These are phyloP conservation scores for Mesorhabditis belari DNA, from an alignment of 2,888 invertebrate genomes.

Conservation along the genomic window DNA sequence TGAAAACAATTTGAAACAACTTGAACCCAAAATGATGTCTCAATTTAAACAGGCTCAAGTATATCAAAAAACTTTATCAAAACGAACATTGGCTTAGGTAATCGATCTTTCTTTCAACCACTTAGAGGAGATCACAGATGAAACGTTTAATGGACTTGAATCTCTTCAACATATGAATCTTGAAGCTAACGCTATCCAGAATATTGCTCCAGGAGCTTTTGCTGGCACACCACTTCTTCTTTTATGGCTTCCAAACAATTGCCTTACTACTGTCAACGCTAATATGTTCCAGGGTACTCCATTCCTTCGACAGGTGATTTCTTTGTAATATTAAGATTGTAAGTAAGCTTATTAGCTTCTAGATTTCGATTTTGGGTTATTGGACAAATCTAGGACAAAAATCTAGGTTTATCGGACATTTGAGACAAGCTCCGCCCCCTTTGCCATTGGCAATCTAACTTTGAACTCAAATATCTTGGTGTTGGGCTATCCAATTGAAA, in stretches of 20 bases:
- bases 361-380: too few relatives aligned
- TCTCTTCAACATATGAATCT: conserved; percentile 52
- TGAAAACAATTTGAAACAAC: conserved; percentile 45
- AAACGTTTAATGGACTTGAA: conserved; percentile 47
- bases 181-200: conserved; percentile 47
- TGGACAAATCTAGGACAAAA: too few relatives aligned
- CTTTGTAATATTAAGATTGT: too few relatives aligned
- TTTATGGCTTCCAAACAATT: conserved; percentile 52
- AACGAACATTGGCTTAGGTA: conserved; percentile 25
- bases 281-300: conserved; percentile 51
- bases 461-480: too few relatives aligned
- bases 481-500: too few relatives aligned
- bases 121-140: conserved; percentile 37
- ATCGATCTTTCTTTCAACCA: conserved; percentile 52
- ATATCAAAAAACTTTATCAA: neutral
- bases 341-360: too few relatives aligned
- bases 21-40: conserved; percentile 71
- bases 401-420: neutral
- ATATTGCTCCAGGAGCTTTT: conserved; percentile 50
- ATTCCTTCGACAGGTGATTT: conserved; percentile 45
- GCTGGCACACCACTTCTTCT: conserved; percentile 51
- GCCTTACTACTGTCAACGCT: conserved; percentile 38
- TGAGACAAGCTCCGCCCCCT: too few relatives aligned
- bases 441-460: too few relatives aligned
- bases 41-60: conserved; percentile 44